phyloP scores from a whole-genome alignment of 2,113 vertebrate species.

The Tragelaphus strepsiceros region DNA sequence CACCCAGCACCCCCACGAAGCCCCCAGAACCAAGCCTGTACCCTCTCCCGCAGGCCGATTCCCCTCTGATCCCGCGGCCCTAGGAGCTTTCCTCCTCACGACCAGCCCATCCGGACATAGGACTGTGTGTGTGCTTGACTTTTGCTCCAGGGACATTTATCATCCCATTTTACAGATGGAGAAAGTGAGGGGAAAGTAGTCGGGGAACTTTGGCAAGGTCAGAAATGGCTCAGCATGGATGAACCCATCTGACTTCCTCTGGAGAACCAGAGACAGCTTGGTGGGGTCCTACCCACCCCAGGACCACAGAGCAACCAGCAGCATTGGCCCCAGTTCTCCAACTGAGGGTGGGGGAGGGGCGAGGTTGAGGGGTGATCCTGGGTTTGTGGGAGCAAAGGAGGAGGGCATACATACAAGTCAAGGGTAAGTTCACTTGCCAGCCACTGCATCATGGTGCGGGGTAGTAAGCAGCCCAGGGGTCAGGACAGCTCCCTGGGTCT shows the following conservation, averaged over 20 bases:
- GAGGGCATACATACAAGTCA: background rate
- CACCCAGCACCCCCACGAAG: background rate
- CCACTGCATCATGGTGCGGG: background rate
- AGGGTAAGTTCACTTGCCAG: background rate
- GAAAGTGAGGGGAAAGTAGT: background rate
- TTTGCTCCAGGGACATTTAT: background rate
- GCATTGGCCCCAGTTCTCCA: background rate
- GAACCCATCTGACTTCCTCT: background rate
- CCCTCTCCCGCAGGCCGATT: background rate
- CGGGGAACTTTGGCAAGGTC: background rate
- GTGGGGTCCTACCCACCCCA: background rate
- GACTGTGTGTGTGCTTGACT: background rate
- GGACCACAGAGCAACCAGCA: background rate
- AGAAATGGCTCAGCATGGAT: background rate
- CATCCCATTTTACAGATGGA: conserved; percentile 28
- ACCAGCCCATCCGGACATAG: background rate
- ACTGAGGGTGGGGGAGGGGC: accelerated
- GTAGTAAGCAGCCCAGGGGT: background rate
- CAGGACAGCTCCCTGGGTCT: background rate
- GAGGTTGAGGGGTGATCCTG: background rate
- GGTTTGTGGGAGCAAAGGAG: background rate
- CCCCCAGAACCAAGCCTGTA: background rate
- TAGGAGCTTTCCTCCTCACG: background rate
- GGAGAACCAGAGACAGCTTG: background rate
- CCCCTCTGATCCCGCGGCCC: background rate